Evolutionary conservation across 2,888 invertebrate genomes (phyloP), one percentile per base, ranked within the genome.

Genomic region (Athalia rosae): DNA sequence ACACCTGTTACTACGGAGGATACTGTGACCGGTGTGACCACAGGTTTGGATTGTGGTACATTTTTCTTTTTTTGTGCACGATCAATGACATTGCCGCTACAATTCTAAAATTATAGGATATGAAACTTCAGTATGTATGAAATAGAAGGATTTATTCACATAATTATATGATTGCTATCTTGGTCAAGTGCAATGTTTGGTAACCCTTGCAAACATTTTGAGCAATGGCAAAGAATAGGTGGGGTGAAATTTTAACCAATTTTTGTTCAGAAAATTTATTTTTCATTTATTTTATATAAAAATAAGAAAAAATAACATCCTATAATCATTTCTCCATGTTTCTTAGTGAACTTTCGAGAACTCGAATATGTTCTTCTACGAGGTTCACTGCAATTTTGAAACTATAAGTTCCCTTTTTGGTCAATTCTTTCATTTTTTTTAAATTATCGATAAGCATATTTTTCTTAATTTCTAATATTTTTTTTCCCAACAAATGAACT

Each of bases 1-100:
- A 89, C 82, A 62, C 88, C 86, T 47, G 87, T 84, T 67, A 89
- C 86, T 56, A 84, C 85, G 3, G 67, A 79, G 66, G 82, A 77
- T 45, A 85, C 80, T 81, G 87, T 89, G n/a, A 86, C 78, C 53
- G 88, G 86, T 5, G 86, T 85, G 28, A 89, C 84, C 15, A 89
- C 81, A n/a, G 87, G 78, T 77, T 89, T 87, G 11, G 88, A 80
- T 81, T 88, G 88, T 4, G 87, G 86, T 62, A 88, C 82, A 81
- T 82, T 89, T 78, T 89, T 87, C 76, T 89, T 89, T 77, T 85
- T 85, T 78, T 88, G 89, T 5, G 88, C 87, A 74, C 88, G 83
- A 56, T 90, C 88, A 66, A 89, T 86, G 8, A 87, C 83, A 81
- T 87, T 89, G 69, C 89, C 89, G 79, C 86, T 87, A 83, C 89